phyloP scores from a whole-genome alignment of 2,113 vertebrate genomes.

The Megatriorchis doriae region DNA sequence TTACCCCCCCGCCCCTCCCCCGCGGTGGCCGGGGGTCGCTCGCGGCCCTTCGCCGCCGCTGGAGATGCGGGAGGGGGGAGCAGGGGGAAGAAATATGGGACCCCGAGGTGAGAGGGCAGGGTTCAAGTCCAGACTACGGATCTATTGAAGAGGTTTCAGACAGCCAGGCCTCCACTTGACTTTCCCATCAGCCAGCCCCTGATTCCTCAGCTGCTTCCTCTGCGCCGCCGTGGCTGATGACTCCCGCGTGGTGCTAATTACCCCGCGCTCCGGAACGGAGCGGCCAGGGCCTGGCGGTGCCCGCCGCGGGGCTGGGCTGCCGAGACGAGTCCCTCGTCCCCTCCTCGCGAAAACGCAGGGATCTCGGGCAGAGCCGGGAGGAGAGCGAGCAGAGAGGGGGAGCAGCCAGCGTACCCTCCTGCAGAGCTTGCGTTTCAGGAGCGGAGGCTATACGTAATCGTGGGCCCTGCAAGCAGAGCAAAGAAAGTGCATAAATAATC shows the following conservation, averaged over 20 bases:
- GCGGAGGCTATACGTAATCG: neutral
- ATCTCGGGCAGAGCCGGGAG: neutral
- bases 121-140: conserved; percentile 75
- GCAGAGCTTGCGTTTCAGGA: neutral
- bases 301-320: neutral
- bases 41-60: conserved; percentile 46
- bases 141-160: conserved; percentile 69
- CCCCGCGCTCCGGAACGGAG: neutral
- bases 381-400: neutral
- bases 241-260: conserved; percentile 40
- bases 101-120: conserved; percentile 71
- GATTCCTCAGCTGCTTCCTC: conserved; percentile 29
- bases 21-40: conserved; percentile 49
- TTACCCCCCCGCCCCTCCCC: neutral
- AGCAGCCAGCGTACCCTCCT: accelerated
- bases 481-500: conserved; percentile 69
- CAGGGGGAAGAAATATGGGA: conserved; percentile 39
- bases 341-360: neutral
- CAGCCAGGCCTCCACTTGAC: conserved; percentile 76
- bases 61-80: conserved; percentile 20
- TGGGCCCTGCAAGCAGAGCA: conserved; percentile 21
- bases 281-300: neutral
- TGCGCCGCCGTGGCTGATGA: neutral
- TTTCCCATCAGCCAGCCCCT: conserved; percentile 54
- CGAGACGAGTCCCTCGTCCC: neutral